A percentile compares a stretch with the other conserved stretches of the same genome.
phyloP scores from a whole-genome alignment of 2,113 vertebrate species.

The Eonycteris spelaea region DNA sequence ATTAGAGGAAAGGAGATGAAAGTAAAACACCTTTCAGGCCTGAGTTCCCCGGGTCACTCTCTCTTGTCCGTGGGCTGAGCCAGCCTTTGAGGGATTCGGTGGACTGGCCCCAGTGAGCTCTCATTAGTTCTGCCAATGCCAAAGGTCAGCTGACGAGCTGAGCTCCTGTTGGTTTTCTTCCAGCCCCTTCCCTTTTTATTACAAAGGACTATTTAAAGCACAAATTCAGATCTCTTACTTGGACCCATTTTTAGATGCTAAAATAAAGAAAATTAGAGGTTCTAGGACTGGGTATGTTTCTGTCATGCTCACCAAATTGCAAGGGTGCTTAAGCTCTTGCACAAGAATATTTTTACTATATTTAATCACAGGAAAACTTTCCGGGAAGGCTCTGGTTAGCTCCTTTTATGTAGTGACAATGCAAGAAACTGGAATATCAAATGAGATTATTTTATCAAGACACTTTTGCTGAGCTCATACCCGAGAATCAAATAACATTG shows the following conservation, averaged over 20 bases:
- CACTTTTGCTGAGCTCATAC: background rate
- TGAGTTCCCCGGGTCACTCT: background rate
- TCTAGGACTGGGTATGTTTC: conserved; percentile 1
- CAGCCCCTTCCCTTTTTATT: background rate
- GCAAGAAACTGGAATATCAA: background rate
- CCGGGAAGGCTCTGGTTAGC: conserved; percentile 19
- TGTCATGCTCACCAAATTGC: conserved; percentile 34
- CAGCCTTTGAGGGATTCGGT: background rate
- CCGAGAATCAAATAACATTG: background rate
- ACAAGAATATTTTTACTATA: conserved; percentile 22
- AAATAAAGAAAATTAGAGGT: conserved; percentile 68
- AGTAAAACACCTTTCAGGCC: background rate
- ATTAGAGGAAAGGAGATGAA: background rate
- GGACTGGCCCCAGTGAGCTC: background rate
- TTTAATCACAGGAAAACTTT: conserved; percentile 43
- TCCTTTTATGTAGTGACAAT: background rate
- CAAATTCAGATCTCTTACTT: conserved; percentile 41
- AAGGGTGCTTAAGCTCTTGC: background rate
- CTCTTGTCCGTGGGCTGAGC: background rate
- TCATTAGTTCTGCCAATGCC: accelerated
- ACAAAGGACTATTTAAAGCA: conserved; percentile 37
- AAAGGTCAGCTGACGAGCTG: background rate
- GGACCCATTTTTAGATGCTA: conserved; percentile 49
- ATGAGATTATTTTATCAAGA: background rate
- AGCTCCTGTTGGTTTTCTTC: background rate